Conservation (phyloP, 2,888 invertebrate species). For the Lasioglossum zephyrum region DNA sequence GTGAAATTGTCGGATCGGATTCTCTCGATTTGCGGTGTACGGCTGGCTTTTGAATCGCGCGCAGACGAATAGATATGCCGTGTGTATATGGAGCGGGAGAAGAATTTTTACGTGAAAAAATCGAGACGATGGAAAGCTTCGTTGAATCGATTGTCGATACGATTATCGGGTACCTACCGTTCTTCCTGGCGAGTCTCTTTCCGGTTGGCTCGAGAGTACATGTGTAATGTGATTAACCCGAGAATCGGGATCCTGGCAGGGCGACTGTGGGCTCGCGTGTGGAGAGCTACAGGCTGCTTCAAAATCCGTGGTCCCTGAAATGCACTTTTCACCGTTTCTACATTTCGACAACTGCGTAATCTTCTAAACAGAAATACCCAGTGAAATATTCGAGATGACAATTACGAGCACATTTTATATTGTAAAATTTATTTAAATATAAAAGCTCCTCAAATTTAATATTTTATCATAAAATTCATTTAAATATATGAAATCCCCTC, state of each 20-base stretch:
- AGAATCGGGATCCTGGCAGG: constrained; percentile 36
- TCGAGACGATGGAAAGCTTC: neutral
- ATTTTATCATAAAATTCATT: no score
- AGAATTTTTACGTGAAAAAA: neutral
- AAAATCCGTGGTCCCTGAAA: neutral
- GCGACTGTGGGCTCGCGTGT: neutral
- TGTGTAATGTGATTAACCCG: constrained; percentile 64
- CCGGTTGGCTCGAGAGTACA: constrained; percentile 40
- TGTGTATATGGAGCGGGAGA: neutral
- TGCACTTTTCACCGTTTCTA: neutral
- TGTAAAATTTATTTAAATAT: no score
- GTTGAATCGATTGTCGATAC: neutral
- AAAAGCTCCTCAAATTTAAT: no score
- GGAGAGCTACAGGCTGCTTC: neutral
- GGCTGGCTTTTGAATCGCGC: neutral
- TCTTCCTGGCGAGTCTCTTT: constrained; percentile 22
- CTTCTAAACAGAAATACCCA: neutral
- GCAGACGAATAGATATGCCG: neutral
- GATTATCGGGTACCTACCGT: constrained; percentile 26
- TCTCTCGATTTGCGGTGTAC: neutral
- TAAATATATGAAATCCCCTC: no score
- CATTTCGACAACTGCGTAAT: neutral
- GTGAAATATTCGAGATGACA: neutral
- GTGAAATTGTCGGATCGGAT: neutral
- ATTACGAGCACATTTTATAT: neutral